Conservation (phyloP, 2,888 invertebrate species). For the Leptinotarsa haldemani region DNA sequence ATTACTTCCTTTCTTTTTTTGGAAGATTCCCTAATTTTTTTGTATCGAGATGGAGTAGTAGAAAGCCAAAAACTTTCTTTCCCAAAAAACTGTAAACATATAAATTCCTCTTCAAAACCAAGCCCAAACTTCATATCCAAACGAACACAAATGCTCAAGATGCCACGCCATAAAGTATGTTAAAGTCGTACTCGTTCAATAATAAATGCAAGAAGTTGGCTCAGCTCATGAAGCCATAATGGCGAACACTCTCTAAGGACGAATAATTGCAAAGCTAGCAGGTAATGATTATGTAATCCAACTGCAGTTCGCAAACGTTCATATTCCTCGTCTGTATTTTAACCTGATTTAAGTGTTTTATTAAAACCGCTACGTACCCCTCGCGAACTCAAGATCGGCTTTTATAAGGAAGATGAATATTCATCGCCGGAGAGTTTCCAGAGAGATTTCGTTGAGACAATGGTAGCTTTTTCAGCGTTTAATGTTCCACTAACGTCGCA, state of each 20-base stretch:
- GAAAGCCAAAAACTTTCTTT: no score
- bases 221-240: constrained; percentile 38
- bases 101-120: no score
- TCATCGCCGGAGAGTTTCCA: constrained; percentile 54
- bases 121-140: no score
- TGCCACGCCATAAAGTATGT: constrained; percentile 1
- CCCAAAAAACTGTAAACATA: no score
- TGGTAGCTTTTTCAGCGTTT: constrained; percentile 54
- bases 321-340: constrained; percentile 43
- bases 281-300: constrained; percentile 49
- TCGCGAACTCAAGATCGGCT: constrained; percentile 55
- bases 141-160: not conserved
- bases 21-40: no score
- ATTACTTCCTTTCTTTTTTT: no score
- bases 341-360: constrained; percentile 60
- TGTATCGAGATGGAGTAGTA: no score
- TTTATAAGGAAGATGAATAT: constrained; percentile 59
- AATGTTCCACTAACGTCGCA: constrained; percentile 52
- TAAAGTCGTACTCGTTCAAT: constrained; percentile 23
- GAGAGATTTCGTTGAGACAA: constrained; percentile 54
- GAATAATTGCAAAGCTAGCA: constrained; percentile 45
- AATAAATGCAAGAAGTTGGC: constrained; percentile 30
- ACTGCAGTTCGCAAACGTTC: constrained; percentile 46
- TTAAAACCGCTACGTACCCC: constrained; percentile 60
- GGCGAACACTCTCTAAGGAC: constrained; percentile 32